Base-by-base conservation (phyloP, 2,888 invertebrate genomes). In the Pecten maximus region DNA sequence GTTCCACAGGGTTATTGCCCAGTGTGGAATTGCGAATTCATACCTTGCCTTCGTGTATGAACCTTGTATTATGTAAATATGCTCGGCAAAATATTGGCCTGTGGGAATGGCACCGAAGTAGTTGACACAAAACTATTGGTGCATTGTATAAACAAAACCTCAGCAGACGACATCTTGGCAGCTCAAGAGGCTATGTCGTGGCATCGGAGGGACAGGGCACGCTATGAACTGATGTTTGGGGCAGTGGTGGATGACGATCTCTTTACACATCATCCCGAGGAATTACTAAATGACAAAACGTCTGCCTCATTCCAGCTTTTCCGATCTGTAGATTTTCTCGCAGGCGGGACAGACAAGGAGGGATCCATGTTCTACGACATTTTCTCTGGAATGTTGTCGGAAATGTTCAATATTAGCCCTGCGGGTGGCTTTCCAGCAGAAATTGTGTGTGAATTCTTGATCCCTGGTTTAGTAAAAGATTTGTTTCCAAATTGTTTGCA, bases 1-100 rank as follows among this genome's bases (percentile, higher is more conserved):
- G 15, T 91, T 92, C 88, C 91, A 92, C 4, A 35, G 92, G 8
- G 91, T 88, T 12, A 91, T 92, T 87, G 87, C 88, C 12, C 44
- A 92, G 40, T 90, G 92, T 89, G 91, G 92, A n/a, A 87, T 89
- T 0, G 90, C 88, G 0, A 87, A 88, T 39, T 90, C 91, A 16
- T 87, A 50, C 23, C 40, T 90, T 16, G 54, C 88, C 50, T 35
- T 40, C n/a, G 60, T 60, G 60, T 28, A 60, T 15, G 87, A 60
- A 15, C 35, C 40, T 44, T 48, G 12, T 48, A 28, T 40, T n/a
- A 40, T 15, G 87, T n/a, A 40, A 40, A 28, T 2, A 12, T 28
- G 40, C n/a, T 60, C 39, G 87, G 44, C 3, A 40, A 89, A 74
- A 74, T 28, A 10, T 15, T 40, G 6, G 88, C 60, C 0, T 91